Percentiles rank a stretch among this genome's conserved stretches.
These are phyloP conservation scores for Macrostomum lignano DNA, from an alignment of 1,140 invertebrate species.

Conservation along the genomic window DNA sequence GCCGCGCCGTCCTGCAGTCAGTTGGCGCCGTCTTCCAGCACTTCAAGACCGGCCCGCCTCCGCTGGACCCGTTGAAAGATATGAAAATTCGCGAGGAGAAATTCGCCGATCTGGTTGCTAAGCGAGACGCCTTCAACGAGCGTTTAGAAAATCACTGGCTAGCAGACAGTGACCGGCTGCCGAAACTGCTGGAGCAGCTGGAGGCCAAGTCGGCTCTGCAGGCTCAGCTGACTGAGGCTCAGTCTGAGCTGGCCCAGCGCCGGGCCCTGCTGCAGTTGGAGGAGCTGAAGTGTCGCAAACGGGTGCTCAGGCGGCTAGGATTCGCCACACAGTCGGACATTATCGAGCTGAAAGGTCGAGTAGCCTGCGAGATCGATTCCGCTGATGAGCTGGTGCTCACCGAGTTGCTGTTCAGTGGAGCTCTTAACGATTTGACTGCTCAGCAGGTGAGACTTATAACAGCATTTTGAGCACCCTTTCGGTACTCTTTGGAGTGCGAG, in stretches of 20 bases:
- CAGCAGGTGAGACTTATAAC: too few relatives aligned
- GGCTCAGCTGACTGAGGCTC: not conserved
- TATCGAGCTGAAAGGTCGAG: conserved; percentile 82
- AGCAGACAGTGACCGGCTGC: not conserved
- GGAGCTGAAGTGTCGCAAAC: conserved; percentile 72
- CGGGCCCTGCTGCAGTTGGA: conserved; percentile 81
- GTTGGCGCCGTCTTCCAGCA: not conserved
- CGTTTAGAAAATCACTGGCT: not conserved
- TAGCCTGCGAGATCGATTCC: conserved; percentile 71
- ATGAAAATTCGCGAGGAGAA: not conserved
- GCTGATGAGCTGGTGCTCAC: conserved; percentile 87
- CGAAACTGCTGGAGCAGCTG: not conserved
- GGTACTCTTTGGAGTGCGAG: too few relatives aligned
- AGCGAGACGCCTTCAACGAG: not conserved
- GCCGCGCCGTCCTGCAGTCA: not conserved
- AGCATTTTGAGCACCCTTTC: too few relatives aligned
- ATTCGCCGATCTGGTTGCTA: not conserved
- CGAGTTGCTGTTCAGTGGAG: conserved; percentile 85
- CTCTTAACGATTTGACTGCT: conserved; percentile 47
- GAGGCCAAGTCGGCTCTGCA: not conserved
- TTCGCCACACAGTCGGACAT: conserved; percentile 77
- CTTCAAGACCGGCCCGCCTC: not conserved
- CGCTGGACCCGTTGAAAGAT: conserved; percentile 1
- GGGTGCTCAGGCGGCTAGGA: conserved; percentile 58
- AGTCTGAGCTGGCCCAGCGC: conserved; percentile 56